Conservation (phyloP, 2,113 vertebrate genomes). For the Paraplagusia blochii region DNA sequence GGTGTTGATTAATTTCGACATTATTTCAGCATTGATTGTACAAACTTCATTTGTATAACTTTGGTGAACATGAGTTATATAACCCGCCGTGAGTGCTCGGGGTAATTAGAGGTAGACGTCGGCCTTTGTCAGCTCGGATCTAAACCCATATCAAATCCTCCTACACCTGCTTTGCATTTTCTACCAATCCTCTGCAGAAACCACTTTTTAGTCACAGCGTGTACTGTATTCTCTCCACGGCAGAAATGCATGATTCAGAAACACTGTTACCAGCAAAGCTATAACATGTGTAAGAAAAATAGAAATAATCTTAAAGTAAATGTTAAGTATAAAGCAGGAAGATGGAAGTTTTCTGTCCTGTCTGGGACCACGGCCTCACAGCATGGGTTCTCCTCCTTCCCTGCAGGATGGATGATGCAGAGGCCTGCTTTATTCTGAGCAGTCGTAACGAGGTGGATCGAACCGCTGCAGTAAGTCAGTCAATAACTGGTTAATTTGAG, state of each 20-base stretch:
- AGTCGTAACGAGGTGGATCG: conserved; percentile 94
- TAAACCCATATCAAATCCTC: conserved; percentile 57
- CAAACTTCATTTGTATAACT: background rate
- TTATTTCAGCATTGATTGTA: no score
- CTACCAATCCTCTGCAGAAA: conserved; percentile 54
- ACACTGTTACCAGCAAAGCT: no score
- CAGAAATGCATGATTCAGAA: conserved; percentile 57
- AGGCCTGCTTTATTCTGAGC: conserved; percentile 95
- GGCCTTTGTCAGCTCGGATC: conserved; percentile 42
- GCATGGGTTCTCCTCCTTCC: background rate
- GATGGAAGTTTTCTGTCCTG: no score
- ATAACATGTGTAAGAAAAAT: no score
- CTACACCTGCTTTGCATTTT: conserved; percentile 59
- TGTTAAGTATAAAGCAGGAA: no score
- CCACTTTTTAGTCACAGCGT: conserved; percentile 23
- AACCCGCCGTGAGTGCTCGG: conserved; percentile 25
- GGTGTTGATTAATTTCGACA: no score
- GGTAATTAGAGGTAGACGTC: conserved; percentile 40
- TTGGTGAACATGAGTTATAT: conserved; percentile 12
- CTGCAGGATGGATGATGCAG: conserved; percentile 92
- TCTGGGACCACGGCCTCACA: no score
- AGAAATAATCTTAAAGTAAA: no score
- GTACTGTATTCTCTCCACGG: conserved; percentile 15
- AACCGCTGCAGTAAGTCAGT: conserved; percentile 89
- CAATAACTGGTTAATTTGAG: background rate